Evolutionary conservation across 2,113 vertebrate species (phyloP).

Genomic region (Bufo bufo): DNA sequence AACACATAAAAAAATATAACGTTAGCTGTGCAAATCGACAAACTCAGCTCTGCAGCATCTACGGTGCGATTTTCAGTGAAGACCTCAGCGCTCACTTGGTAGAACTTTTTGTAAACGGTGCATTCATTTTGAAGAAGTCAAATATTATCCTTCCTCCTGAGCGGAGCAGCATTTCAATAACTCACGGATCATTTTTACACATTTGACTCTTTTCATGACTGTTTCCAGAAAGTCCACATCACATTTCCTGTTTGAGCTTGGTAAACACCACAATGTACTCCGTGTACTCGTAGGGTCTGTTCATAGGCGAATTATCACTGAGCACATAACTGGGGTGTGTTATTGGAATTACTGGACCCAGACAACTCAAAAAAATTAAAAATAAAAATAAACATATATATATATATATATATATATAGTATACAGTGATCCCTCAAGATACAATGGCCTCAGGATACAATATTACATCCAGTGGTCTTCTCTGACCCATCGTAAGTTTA

Average conservation of each 20-base stretch:
- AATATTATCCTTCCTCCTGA: conserved; percentile 14
- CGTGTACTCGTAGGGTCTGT: neutral
- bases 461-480: too few species aligned
- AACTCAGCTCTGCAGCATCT: neutral
- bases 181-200: neutral
- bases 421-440: too few species aligned
- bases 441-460: too few species aligned
- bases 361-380: neutral
- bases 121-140: neutral
- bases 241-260: conserved; percentile 43
- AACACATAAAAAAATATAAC: neutral
- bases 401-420: too few species aligned
- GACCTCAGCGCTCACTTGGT: too few species aligned
- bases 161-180: neutral
- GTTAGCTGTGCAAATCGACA: neutral
- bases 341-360: neutral
- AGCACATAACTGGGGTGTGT: neutral
- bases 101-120: neutral
- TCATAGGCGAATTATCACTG: neutral
- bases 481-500: too few species aligned
- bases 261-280: conserved; percentile 27
- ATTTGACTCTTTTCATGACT: conserved; percentile 27
- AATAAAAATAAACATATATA: too few species aligned
- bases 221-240: conserved; percentile 15
- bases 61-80: too few species aligned